Percentiles rank a stretch among this genome's conserved stretches.
These are phyloP conservation scores for Tanypteryx hageni DNA, from an alignment of 2,888 invertebrate genomes.

Conservation along the genomic window DNA sequence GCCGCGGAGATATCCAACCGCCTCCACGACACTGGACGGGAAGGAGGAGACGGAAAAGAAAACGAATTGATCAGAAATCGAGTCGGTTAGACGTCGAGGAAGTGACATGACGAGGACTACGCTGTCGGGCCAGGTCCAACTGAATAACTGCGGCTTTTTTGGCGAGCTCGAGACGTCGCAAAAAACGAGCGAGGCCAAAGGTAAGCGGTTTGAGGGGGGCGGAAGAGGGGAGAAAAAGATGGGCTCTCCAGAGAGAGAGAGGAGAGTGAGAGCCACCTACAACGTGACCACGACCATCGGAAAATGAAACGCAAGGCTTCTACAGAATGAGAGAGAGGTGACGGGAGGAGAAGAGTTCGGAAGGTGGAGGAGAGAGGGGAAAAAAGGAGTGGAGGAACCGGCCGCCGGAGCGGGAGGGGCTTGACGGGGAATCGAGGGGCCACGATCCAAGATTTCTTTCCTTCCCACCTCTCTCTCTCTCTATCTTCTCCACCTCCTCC, in stretches of 20 bases:
- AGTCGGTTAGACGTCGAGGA: neutral
- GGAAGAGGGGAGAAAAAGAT: neutral
- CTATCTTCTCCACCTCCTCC: neutral
- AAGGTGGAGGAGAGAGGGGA: neutral
- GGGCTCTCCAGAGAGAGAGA: neutral
- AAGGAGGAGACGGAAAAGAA: neutral
- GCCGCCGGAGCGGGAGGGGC: neutral
- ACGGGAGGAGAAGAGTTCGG: neutral
- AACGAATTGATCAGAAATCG: neutral
- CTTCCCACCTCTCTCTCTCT: neutral
- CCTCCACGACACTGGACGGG: neutral
- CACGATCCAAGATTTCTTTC: neutral
- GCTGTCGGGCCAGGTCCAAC: constrained; percentile 12
- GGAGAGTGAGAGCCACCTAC: constrained; percentile 38
- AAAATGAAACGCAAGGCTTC: constrained; percentile 43
- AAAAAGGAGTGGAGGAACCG: neutral
- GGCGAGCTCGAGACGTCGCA: neutral
- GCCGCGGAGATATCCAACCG: neutral
- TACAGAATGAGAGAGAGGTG: neutral
- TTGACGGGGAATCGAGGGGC: neutral
- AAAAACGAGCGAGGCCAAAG: neutral
- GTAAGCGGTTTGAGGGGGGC: neutral
- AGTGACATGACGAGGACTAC: neutral
- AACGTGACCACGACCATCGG: constrained; percentile 47
- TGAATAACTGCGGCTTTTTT: neutral